Base-by-base conservation (phyloP, 2,113 vertebrate species). In the Leptocoma aspasia region DNA sequence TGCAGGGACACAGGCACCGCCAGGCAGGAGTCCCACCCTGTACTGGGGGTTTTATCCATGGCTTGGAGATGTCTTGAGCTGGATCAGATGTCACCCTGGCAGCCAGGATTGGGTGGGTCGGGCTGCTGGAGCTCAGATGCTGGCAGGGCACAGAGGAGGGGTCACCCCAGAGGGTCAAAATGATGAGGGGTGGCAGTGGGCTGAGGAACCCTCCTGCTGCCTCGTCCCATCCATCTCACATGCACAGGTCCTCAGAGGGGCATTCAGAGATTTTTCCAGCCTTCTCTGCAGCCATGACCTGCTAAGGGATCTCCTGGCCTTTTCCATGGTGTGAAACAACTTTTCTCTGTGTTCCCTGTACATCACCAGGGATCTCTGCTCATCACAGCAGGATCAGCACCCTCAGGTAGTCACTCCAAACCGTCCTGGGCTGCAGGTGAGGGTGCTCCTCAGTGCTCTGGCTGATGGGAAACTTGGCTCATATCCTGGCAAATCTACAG, bases 31-130 rank as follows among this genome's bases (percentile, higher is more conserved):
- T 20, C 15, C 4, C 17, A 18, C 18, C 30, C 68, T 54, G 8
- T 2, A 0, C 66, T 47, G 52, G 21, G 37, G 20, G 31, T 12
- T 56, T 70, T 15, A 6, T 26, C 41, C 2, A 0, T 8, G 24
- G 9, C 75, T 56, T 57, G 37, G 45, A 47, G n/a, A 7, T 2
- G 2, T 1, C 57, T 44, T 9, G 31, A 53, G 47, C 39, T 31
- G n/a, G n/a, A 11, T 61, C 47, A 44, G 65, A 2, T 9, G 1
- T 17, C 3, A 0, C 4, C 30, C 27, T 21, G 61, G 52, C 56
- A 42, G 61, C 65, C 6, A 15, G 65, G 31, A 21, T 10, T 0
- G 0, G 35, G 41, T 15, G 35, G 35, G 19, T 41, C 0, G 0
- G 8, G 59, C 42, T 35, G 47, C 57, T 66, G 63, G 54, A 42